Percentiles rank a stretch among this genome's conserved stretches.
Conservation (phyloP, 1,140 invertebrate species). For the Euura lappo region DNA sequence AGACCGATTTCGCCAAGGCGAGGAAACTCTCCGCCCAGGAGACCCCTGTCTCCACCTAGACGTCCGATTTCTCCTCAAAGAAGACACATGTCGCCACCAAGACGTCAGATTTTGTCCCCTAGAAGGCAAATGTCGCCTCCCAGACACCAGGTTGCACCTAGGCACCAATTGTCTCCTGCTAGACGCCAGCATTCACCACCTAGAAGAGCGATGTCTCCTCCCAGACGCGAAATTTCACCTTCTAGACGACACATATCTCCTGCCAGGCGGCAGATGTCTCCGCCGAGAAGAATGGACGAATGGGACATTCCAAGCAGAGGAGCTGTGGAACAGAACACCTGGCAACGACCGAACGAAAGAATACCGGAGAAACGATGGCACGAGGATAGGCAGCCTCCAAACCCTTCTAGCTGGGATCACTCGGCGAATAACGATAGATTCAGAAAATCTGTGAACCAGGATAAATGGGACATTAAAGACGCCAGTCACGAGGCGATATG, state of each 20-base stretch:
- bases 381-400: slow-evolving; percentile 22
- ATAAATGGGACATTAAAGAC: slow-evolving; percentile 15
- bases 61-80: slow-evolving; percentile 17
- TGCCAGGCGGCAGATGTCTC: slow-evolving; percentile 27
- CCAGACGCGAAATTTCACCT: slow-evolving; percentile 30
- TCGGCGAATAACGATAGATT: slow-evolving; percentile 28
- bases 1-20: slow-evolving; percentile 17
- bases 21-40: slow-evolving; percentile 21
- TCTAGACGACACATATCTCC: slow-evolving; percentile 31
- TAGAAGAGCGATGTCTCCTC: slow-evolving; percentile 32
- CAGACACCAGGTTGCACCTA: slow-evolving; percentile 14
- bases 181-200: slow-evolving; percentile 23
- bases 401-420: slow-evolving; percentile 28
- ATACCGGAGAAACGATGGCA: slow-evolving; percentile 30
- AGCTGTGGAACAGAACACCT: slow-evolving; percentile 42
- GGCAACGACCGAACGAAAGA: slow-evolving; percentile 31
- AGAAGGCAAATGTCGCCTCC: slow-evolving; percentile 18
- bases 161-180: slow-evolving; percentile 12
- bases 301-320: slow-evolving; percentile 56
- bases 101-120: slow-evolving; percentile 22
- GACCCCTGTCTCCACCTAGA: slow-evolving; percentile 23
- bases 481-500: slow-evolving; percentile 18
- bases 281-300: slow-evolving; percentile 44
- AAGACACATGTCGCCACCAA: slow-evolving; percentile 22
- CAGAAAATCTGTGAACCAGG: slow-evolving; percentile 9